Conservation (phyloP, 2,888 invertebrate species). For the Leptodirus hochenwartii region DNA sequence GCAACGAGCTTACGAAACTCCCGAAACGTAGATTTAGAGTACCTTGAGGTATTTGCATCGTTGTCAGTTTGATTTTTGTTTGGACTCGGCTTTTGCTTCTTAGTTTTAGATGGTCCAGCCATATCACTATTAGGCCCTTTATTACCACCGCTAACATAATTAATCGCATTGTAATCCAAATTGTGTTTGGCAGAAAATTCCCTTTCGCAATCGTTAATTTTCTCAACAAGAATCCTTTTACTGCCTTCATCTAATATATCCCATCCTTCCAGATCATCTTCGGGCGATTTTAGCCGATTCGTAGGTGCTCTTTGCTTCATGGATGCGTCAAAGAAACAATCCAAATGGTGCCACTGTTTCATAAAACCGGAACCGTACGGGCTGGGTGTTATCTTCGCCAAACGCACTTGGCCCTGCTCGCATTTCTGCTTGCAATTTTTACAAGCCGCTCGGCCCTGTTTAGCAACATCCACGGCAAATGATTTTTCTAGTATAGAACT, state of each 20-base stretch:
- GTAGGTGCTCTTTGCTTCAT: slow-evolving; percentile 63
- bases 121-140: slow-evolving; percentile 7
- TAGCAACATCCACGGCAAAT: slow-evolving; percentile 61
- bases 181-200: slow-evolving; percentile 32
- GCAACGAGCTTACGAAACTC: slow-evolving; percentile 64
- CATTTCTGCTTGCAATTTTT: slow-evolving; percentile 75
- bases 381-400: slow-evolving; percentile 62
- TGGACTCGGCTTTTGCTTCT: background rate
- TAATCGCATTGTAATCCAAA: slow-evolving; percentile 28
- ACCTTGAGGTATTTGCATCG: slow-evolving; percentile 9
- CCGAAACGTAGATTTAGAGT: slow-evolving; percentile 27
- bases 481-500: too few relatives aligned
- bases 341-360: slow-evolving; percentile 71
- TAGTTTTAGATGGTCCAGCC: slow-evolving; percentile 3
- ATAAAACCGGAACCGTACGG: slow-evolving; percentile 57
- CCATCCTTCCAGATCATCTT: slow-evolving; percentile 66
- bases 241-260: slow-evolving; percentile 44
- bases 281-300: slow-evolving; percentile 56
- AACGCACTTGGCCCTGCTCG: slow-evolving; percentile 47
- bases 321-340: slow-evolving; percentile 65
- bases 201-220: slow-evolving; percentile 42
- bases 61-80: slow-evolving; percentile 11
- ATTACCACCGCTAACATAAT: slow-evolving; percentile 5
- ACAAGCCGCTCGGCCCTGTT: slow-evolving; percentile 62
- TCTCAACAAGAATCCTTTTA: slow-evolving; percentile 40